A percentile compares a stretch with the other conserved stretches of the same genome.
phyloP scores from a whole-genome alignment of 1,140 invertebrate species.

The Apis florea region DNA sequence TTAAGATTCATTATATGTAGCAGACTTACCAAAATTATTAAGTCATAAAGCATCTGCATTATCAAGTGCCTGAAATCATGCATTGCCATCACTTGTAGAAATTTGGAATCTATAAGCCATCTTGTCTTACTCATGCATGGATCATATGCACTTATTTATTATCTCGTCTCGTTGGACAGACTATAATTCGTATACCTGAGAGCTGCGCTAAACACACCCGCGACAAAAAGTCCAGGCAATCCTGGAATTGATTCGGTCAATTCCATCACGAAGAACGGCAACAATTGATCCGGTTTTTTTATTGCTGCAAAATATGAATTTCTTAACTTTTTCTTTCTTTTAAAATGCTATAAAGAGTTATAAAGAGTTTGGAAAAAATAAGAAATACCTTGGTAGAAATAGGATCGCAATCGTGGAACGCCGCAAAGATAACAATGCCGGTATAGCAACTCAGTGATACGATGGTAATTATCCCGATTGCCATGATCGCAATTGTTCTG shows the following conservation, averaged over 20 bases:
- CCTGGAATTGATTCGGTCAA: constrained; percentile 84
- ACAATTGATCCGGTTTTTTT: constrained; percentile 83
- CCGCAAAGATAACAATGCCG: constrained; percentile 90
- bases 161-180: not conserved
- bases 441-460: constrained; percentile 86
- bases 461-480: constrained; percentile 82
- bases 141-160: no score
- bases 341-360: no score
- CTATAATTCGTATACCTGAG: constrained; percentile 80
- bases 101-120: no score
- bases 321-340: not conserved
- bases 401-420: constrained; percentile 89
- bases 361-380: no score
- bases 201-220: constrained; percentile 88
- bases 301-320: constrained; percentile 76
- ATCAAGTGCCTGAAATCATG: no score
- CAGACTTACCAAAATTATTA: no score
- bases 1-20: no score
- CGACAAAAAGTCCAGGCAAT: constrained; percentile 88
- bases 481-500: constrained; percentile 79
- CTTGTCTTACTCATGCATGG: no score
- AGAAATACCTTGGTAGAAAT: constrained; percentile 81
- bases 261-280: constrained; percentile 89
- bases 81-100: no score
- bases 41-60: no score